Conservation (phyloP, 1,140 invertebrate genomes). For the Vollenhovia emeryi region DNA sequence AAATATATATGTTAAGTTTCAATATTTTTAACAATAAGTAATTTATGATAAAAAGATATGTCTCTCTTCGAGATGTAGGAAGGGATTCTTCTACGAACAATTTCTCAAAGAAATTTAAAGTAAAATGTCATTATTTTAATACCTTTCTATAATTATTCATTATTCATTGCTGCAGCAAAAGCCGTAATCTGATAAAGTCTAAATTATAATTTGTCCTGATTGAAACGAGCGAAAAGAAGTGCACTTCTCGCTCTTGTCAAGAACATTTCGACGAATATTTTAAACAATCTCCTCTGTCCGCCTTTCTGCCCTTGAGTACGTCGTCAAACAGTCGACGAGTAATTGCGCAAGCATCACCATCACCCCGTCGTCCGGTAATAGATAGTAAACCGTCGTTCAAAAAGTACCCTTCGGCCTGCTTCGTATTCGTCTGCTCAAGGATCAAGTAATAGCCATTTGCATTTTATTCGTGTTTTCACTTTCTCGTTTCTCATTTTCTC, state of each 20-base stretch:
- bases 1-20: background rate
- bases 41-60: background rate
- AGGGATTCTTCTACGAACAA: background rate
- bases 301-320: conserved; percentile 55
- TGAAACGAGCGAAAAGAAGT: conserved; percentile 53
- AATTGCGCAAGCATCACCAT: conserved; percentile 70
- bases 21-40: conserved; percentile 14
- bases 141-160: conserved; percentile 19
- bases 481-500: background rate
- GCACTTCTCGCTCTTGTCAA: conserved; percentile 38
- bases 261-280: conserved; percentile 68
- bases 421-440: conserved; percentile 60
- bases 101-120: background rate
- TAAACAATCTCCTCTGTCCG: conserved; percentile 58
- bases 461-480: conserved; percentile 63
- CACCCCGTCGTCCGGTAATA: conserved; percentile 60
- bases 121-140: too few species aligned
- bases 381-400: conserved; percentile 64
- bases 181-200: background rate
- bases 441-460: conserved; percentile 70
- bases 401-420: conserved; percentile 58
- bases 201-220: conserved; percentile 46
- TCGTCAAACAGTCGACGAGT: conserved; percentile 71
- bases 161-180: background rate
- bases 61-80: background rate